Base-by-base conservation (phyloP, 2,888 invertebrate species). In the Drosophila flavopinicola region DNA sequence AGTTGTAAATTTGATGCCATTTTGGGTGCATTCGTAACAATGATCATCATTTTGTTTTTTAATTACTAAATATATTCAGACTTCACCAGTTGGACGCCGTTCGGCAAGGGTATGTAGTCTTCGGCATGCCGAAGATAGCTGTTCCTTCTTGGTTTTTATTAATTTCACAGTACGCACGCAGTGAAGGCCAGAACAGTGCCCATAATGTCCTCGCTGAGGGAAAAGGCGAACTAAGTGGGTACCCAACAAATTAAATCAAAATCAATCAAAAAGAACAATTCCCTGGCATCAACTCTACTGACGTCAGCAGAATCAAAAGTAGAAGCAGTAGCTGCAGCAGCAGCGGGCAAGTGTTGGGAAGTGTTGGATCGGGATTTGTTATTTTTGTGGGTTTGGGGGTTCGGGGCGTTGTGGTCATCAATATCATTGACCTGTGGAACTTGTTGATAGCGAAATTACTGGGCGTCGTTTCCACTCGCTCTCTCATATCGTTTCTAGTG, bases 191-290 rank as follows among this genome's bases (percentile, higher is more conserved):
- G n/a, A 11, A 27, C 38, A 17, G 27, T 15, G 29, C 13, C 23
- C 23, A 27, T 17, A 17, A 11, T 11, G 39, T 38, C 7, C 5
- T 13, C 6, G 39, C 15, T 2, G 11, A 4, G n/a, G 4, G 5
- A 20, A 39, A 33, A 30, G 15, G 15, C 23, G 6, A 47, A 32
- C 35, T 48, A 10, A 35, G 32, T 17, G 35, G 27, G 15, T 30
- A 32, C 10, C 30, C 27, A 6, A 32, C 37, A 35, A 23, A 37
- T 20, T 6, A 25, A 54, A 58, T 48, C 49, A 57, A 66, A 75
- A 45, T 76, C 66, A 75, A 59, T 63, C 59, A 51, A 49, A 58
- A 23, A n/a, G 24, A 42, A 41, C 44, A 30, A 37, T 35, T 48
- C 35, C 24, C 25, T 44, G 30, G n/a, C 38, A 44, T 41, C 17